Conservation (phyloP, 2,888 invertebrate species). For the Aradus depressus region DNA sequence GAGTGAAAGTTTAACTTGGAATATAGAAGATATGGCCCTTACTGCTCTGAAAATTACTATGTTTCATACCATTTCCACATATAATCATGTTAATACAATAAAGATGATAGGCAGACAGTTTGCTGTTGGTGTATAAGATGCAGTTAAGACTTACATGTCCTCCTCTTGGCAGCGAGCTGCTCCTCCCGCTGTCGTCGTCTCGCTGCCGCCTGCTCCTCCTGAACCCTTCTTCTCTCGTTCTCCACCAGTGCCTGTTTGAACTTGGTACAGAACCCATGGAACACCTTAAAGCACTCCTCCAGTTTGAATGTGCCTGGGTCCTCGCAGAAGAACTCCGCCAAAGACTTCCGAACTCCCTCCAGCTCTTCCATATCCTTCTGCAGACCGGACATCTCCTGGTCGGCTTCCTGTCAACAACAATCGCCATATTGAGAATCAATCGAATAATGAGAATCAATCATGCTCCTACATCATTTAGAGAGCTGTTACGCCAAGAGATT, state of each 20-base stretch:
- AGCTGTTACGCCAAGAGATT: no score
- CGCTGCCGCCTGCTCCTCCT: conserved; percentile 77
- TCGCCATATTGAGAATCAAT: no score
- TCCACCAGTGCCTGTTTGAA: conserved; percentile 74
- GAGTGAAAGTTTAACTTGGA: no score
- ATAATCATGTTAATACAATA: no score
- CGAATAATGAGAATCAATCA: no score
- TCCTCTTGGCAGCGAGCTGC: conserved; percentile 49
- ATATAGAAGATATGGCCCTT: no score
- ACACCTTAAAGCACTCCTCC: conserved; percentile 85
- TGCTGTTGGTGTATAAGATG: no score
- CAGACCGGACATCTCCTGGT: conserved; percentile 62
- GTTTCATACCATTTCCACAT: no score
- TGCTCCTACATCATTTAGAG: no score
- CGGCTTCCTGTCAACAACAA: conserved; percentile 50
- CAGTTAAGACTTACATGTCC: conserved; percentile 50
- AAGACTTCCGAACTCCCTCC: conserved; percentile 62
- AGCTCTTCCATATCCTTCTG: conserved; percentile 73
- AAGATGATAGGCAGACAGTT: no score
- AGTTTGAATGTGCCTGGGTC: conserved; percentile 79
- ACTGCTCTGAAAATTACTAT: no score
- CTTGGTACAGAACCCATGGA: conserved; percentile 78
- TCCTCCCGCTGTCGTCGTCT: conserved; percentile 64
- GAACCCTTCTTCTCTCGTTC: conserved; percentile 67
- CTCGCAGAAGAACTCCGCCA: conserved; percentile 91